Evolutionary conservation across 2,113 vertebrate genomes (phyloP).

Genomic region (Eidolon helvum): DNA sequence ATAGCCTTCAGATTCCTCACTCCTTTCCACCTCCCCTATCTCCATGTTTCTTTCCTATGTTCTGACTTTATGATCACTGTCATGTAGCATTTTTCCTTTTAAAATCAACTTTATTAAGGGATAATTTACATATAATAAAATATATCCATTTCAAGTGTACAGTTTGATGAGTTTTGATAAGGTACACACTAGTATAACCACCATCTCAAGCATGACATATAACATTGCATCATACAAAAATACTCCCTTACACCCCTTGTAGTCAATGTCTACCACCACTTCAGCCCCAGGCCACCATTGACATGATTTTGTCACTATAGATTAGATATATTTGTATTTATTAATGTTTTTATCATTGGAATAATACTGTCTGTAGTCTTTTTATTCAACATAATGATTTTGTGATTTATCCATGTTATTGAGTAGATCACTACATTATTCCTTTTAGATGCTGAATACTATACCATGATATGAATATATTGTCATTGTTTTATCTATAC

Average conservation of each 20-base stretch:
- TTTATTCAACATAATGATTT: slow-evolving; percentile 4
- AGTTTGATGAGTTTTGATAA: neutral
- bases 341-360: neutral
- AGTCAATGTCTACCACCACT: neutral
- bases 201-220: neutral
- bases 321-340: slow-evolving; percentile 9
- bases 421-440: neutral
- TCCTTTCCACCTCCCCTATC: neutral
- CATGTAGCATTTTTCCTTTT: slow-evolving; percentile 24
- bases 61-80: neutral
- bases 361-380: neutral
- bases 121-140: too few species aligned
- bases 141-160: too few species aligned
- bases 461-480: neutral
- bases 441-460: neutral
- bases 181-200: neutral
- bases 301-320: neutral
- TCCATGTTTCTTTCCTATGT: neutral
- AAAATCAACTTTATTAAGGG: neutral
- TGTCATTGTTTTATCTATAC: neutral
- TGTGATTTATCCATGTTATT: neutral
- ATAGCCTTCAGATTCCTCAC: neutral
- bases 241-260: neutral
- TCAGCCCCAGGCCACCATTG: neutral
- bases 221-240: neutral